Conservation (phyloP, 2,888 invertebrate species). For the Atethmia centrago region DNA sequence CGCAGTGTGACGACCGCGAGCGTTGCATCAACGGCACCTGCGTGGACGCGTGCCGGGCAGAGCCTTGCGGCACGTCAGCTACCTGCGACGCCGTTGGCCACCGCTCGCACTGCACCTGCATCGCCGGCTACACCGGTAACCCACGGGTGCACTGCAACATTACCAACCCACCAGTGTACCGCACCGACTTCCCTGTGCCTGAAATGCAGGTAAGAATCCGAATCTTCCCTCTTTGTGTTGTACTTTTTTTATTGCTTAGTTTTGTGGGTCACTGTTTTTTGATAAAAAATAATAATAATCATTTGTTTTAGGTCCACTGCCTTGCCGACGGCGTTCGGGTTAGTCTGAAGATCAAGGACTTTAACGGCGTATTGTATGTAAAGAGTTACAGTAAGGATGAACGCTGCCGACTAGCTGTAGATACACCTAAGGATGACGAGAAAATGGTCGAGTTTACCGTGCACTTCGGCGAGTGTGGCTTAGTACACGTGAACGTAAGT, state of each 20-base stretch:
- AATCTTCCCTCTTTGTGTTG: not conserved
- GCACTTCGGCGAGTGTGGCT: slow-evolving; percentile 97
- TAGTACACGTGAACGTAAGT: slow-evolving; percentile 97
- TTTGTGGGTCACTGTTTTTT: not conserved
- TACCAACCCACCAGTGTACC: slow-evolving; percentile 82
- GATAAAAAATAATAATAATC: slow-evolving; percentile 3
- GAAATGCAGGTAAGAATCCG: slow-evolving; percentile 91
- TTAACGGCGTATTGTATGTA: slow-evolving; percentile 97
- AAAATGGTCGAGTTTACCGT: slow-evolving; percentile 95
- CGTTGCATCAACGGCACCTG: slow-evolving; percentile 95
- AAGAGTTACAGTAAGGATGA: slow-evolving; percentile 98
- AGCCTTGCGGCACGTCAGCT: slow-evolving; percentile 94
- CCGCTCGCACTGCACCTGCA: slow-evolving; percentile 94
- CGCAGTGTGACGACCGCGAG: slow-evolving; percentile 94
- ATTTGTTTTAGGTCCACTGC: slow-evolving; percentile 92
- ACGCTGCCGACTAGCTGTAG: slow-evolving; percentile 95
- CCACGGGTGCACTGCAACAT: slow-evolving; percentile 93
- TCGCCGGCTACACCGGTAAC: slow-evolving; percentile 94
- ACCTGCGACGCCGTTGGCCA: slow-evolving; percentile 95
- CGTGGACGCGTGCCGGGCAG: slow-evolving; percentile 94
- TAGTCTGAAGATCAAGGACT: slow-evolving; percentile 94
- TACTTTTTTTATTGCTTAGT: not conserved
- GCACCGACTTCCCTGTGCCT: slow-evolving; percentile 96
- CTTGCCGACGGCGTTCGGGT: slow-evolving; percentile 98
- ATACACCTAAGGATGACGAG: slow-evolving; percentile 93